Conservation (phyloP, 2,888 invertebrate species). For the Portevinia maculata region DNA sequence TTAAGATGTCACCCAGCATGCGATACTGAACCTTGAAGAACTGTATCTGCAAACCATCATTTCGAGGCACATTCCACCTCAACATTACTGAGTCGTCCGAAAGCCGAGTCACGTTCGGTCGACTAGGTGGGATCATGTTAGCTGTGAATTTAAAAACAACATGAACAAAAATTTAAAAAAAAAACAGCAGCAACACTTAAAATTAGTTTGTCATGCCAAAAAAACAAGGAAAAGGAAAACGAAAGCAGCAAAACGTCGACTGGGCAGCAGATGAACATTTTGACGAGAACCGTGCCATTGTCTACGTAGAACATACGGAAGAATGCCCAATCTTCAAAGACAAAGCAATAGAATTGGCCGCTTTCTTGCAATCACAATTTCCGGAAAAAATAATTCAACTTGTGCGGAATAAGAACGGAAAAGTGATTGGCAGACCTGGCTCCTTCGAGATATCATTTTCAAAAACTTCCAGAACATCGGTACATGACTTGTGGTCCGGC, state of each 20-base stretch:
- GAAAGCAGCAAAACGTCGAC: conserved; percentile 76
- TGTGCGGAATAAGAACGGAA: conserved; percentile 78
- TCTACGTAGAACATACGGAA: conserved; percentile 79
- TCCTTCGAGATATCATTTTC: conserved; percentile 80
- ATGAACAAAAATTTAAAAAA: conserved; percentile 16
- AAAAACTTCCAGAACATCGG: conserved; percentile 80
- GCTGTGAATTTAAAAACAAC: conserved; percentile 81
- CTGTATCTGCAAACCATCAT: conserved; percentile 91
- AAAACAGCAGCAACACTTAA: background rate
- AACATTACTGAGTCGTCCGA: conserved; percentile 96
- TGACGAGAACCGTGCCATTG: conserved; percentile 78
- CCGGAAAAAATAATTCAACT: conserved; percentile 79
- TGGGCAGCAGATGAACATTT: conserved; percentile 79
- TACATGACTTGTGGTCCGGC: conserved; percentile 78
- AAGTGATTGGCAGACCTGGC: conserved; percentile 77
- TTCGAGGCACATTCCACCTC: conserved; percentile 93
- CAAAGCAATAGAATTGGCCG: conserved; percentile 78
- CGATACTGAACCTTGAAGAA: conserved; percentile 94
- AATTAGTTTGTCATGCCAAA: conserved; percentile 44
- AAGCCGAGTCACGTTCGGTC: conserved; percentile 92
- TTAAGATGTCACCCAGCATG: conserved; percentile 79
- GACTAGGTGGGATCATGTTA: conserved; percentile 93
- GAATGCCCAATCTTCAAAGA: conserved; percentile 80
- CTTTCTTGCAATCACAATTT: conserved; percentile 76
- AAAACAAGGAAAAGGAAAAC: conserved; percentile 69